These are phyloP conservation scores for Clistopyga incitator DNA, from an alignment of 2,888 invertebrate genomes.

Conservation along the genomic window DNA sequence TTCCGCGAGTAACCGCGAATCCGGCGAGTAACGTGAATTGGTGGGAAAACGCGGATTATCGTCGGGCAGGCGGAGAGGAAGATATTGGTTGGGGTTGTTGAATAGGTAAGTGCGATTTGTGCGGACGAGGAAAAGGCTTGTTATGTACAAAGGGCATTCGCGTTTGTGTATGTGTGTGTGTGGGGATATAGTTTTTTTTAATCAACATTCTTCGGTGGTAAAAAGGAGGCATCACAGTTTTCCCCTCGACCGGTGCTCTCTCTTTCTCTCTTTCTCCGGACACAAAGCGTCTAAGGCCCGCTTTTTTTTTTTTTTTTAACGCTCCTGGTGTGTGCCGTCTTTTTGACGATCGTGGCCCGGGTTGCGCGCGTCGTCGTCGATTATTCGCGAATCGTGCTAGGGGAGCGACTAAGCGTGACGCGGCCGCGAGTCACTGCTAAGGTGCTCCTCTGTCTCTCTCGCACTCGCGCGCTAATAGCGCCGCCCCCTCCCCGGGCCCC, in stretches of 20 bases:
- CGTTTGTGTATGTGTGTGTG: too few species aligned
- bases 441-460: conserved; percentile 61
- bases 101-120: too few species aligned
- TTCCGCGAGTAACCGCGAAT: too few species aligned
- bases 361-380: conserved; percentile 55
- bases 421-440: conserved; percentile 65
- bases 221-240: background rate
- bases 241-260: background rate
- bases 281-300: background rate
- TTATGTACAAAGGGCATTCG: too few species aligned
- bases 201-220: too few species aligned
- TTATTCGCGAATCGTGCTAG: conserved; percentile 61
- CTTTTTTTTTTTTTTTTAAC: too few species aligned
- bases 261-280: too few species aligned
- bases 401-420: conserved; percentile 64
- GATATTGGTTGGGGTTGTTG: too few species aligned
- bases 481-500: background rate
- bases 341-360: conserved; percentile 22
- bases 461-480: conserved; percentile 8
- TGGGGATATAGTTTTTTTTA: too few species aligned
- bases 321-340: background rate
- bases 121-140: too few species aligned
- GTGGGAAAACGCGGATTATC: too few species aligned
- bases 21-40: background rate
- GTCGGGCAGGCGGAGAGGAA: too few species aligned